Percentiles rank a stretch among this genome's conserved stretches.
phyloP scores from a whole-genome alignment of 2,888 invertebrate genomes.

The Parnassius smintheus region DNA sequence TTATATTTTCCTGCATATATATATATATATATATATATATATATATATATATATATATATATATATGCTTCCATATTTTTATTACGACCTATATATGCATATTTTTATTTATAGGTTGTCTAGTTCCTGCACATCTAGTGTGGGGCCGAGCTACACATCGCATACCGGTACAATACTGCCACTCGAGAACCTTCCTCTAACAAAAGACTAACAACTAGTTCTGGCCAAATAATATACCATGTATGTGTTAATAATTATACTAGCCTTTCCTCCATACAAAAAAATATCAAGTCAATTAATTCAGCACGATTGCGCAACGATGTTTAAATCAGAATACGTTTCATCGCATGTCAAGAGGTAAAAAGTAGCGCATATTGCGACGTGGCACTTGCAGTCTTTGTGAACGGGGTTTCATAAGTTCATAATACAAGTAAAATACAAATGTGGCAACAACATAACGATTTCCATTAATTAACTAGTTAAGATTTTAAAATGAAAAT shows the following conservation, averaged over 20 bases:
- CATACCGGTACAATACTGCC: no score
- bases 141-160: no score
- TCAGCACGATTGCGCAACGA: background rate
- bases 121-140: no score
- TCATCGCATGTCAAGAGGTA: constrained; percentile 6
- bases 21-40: no score
- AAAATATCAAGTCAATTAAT: background rate
- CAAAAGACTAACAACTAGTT: background rate
- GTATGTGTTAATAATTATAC: background rate
- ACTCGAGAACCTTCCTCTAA: no score
- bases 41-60: no score
- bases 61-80: no score
- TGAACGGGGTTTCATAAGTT: constrained; percentile 18
- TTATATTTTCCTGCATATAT: no score
- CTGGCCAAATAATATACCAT: background rate
- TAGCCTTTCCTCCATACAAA: background rate
- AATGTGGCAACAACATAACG: constrained; percentile 33
- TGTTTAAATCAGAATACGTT: background rate
- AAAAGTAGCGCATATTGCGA: constrained; percentile 6
- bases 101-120: no score
- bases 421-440: constrained; percentile 8
- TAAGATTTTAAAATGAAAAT: no score
- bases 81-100: no score
- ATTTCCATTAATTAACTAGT: constrained; percentile 35
- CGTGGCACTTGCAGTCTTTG: constrained; percentile 2